Evolutionary conservation across 2,113 vertebrate species (phyloP), one percentile per base, ranked within the genome.

Genomic region (Anhinga rufa): DNA sequence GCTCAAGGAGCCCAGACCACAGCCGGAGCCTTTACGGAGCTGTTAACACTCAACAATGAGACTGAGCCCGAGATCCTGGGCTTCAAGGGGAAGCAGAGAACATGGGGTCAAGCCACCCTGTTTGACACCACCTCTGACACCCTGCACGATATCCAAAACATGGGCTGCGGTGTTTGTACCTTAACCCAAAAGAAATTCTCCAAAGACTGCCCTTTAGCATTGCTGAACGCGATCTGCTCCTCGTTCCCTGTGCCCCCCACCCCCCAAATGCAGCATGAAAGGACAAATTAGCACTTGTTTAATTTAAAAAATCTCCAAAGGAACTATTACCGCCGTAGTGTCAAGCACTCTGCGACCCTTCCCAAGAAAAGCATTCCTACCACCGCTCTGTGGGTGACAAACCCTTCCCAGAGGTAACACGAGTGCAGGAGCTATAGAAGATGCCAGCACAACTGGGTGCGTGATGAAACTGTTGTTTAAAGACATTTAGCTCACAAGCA

Each of bases 191-290:
- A 12, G 29, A 81, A 81, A 51, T 32, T 6, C 49, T 48, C 51
- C 42, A 9, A 17, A 79, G 4, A 19, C 17, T 54, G 58, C 69
- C 26, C 68, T 62, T 44, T 7, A 66, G 44, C 58, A 54, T 44
- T 0, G 0, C 48, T 48, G 29, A 82, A 29, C 0, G 2, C 0
- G 0, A 42, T 24, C 51, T 57, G 3, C 32, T 76, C 58, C 10
- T 34, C 48, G 28, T 24, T 11, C 3, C 15, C 10, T 40, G 38
- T 40, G 9, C 20, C 19, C 12, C 15, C 9, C 11, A 25, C 20
- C 11, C 16, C 28, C 17, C 17, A 69, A 80, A 49, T 3, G 22
- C 38, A 46, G 61, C 15, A 25, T 4, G 8, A 40, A 36, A 74
- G 20, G 24, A 34, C 28, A 36, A 49, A 72, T 36, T 9, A 58